A percentile compares a stretch with the other conserved stretches of the same genome.
Conservation (phyloP, 2,888 invertebrate species). For the Crioceris asparagi region DNA sequence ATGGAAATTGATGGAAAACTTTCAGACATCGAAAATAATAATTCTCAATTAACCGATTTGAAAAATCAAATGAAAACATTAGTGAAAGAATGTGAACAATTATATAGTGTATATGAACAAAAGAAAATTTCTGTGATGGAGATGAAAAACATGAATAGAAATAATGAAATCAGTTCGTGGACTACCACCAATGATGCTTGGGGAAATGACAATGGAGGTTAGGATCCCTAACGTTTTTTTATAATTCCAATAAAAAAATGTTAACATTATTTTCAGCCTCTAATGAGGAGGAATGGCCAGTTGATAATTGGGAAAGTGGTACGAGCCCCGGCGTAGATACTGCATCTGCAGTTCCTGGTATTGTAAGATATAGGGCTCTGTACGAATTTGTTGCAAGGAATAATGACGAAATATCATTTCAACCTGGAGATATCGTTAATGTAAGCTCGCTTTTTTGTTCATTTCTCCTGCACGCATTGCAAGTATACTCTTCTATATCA, state of each 20-base stretch:
- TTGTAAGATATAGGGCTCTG: conserved; percentile 73
- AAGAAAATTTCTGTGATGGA: conserved; percentile 42
- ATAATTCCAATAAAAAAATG: neutral
- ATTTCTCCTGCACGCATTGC: neutral
- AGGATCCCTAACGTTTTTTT: neutral
- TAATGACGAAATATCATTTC: conserved; percentile 83
- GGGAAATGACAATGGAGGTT: conserved; percentile 26
- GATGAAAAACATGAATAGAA: conserved; percentile 35
- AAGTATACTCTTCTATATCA: conserved; percentile 19
- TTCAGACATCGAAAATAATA: conserved; percentile 71
- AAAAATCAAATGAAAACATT: conserved; percentile 56
- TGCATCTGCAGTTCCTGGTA: conserved; percentile 37
- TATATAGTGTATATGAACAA: conserved; percentile 59
- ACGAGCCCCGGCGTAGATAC: conserved; percentile 8
- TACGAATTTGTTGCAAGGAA: conserved; percentile 91
- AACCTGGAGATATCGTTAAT: conserved; percentile 86
- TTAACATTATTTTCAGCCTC: conserved; percentile 13
- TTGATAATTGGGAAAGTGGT: conserved; percentile 30
- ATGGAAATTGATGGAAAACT: conserved; percentile 70
- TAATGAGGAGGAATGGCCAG: conserved; percentile 44
- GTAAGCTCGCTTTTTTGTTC: conserved; percentile 39
- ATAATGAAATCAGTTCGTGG: conserved; percentile 47
- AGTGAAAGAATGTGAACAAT: conserved; percentile 55
- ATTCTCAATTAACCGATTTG: conserved; percentile 62
- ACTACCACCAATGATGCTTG: conserved; percentile 41